phyloP scores from a whole-genome alignment of 2,113 vertebrate species.

The Gobiocypris rarus region DNA sequence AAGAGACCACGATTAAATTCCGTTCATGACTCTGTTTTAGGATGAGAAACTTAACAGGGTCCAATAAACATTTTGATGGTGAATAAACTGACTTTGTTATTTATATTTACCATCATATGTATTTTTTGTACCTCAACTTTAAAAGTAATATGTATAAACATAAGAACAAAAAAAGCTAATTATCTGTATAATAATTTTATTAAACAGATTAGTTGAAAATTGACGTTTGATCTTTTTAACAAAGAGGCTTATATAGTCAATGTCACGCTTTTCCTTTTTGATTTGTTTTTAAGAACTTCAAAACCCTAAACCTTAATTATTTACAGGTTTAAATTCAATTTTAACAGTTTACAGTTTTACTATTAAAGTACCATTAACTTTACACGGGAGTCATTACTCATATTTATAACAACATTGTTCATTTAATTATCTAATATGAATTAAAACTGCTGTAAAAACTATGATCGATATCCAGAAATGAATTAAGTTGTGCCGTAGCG shows the following conservation, averaged over 20 bases:
- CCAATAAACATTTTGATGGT: slow-evolving; percentile 25
- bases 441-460: not conserved
- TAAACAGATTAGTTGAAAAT: not conserved
- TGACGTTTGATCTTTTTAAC: not conserved
- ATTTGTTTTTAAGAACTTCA: not conserved
- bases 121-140: not conserved
- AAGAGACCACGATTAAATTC: slow-evolving; percentile 40
- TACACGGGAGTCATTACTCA: not conserved
- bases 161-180: not conserved
- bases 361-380: not conserved
- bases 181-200: not conserved
- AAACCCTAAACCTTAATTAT: not conserved
- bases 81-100: not conserved
- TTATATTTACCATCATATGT: not conserved
- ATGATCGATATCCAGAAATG: not conserved
- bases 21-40: not conserved
- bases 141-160: not conserved
- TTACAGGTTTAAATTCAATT: not conserved
- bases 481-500: not conserved
- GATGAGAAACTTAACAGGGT: not conserved
- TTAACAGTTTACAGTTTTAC: too few relatives aligned
- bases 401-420: not conserved
- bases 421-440: not conserved
- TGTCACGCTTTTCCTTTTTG: not conserved
- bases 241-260: not conserved